Base-by-base conservation (phyloP, 2,888 invertebrate species). In the Hydraecia micacea region DNA sequence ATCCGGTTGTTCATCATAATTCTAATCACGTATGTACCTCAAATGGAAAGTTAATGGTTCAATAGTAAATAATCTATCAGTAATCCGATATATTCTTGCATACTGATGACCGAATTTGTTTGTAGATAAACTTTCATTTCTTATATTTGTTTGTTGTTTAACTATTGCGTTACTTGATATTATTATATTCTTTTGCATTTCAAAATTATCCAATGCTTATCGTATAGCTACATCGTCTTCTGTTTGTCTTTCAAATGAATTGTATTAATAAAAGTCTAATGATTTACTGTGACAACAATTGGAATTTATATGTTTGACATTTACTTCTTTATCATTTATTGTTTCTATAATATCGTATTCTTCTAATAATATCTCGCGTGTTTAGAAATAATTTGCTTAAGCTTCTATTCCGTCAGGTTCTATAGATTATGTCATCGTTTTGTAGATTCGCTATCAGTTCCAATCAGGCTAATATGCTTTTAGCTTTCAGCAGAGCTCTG, bases 401-500 rank as follows among this genome's bases (percentile, higher is more conserved):
- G 46, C 42, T 73, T 75, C 15, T 69, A 32, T 62, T 8, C 55
- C 55, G 15, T 28, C 63, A 32, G 11, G 36, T 11, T 65, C 46
- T 63, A 32, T 68, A 60, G 25, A 69, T 60, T 72, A 25, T 42
- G 62, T 63, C 32, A 68, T 69, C 5, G 60, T 80, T 75, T 79
- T 58, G 46, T 77, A 66, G 60, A 73, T 75, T 73, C 28, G 32
- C 62, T 74, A 85, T 73, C 70, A 81, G 65, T 77, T 79, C 73
- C 36, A 80, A 84, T 88, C 76, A 72, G 68, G 70, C 68, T 82
- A 78, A 82, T 81, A 68, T 78, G 75, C 79, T 88, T 88, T 80
- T 75, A 83, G 79, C 68, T 83, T 87, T 79, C 67, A 79, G 72
- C 58, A 72, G 32, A 79, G 55, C 88, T 89, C 87, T 87, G 88